phyloP scores from a whole-genome alignment of 2,888 invertebrate genomes.

The Chrysopilus asiliformis region DNA sequence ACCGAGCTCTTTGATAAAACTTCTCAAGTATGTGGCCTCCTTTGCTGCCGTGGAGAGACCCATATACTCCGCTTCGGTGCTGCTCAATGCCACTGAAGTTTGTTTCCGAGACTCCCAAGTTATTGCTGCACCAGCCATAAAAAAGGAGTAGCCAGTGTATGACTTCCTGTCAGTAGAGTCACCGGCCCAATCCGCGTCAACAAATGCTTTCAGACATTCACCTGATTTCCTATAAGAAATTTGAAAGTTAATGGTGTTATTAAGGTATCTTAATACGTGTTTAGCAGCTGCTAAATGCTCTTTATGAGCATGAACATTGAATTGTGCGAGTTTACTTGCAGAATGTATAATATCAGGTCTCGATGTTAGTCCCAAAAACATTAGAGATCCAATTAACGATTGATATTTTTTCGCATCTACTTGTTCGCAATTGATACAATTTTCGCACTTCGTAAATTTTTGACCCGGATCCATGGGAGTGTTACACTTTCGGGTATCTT shows the following conservation, averaged over 20 bases:
- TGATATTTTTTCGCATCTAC: too few species aligned
- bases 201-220: slow-evolving; percentile 6
- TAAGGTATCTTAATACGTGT: slow-evolving; percentile 13
- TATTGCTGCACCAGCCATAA: slow-evolving; percentile 8
- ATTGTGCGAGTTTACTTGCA: slow-evolving; percentile 13
- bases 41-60: slow-evolving; percentile 9
- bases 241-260: slow-evolving; percentile 11
- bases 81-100: slow-evolving; percentile 12
- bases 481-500: neutral
- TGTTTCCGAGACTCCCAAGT: slow-evolving; percentile 14
- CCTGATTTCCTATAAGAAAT: slow-evolving; percentile 5
- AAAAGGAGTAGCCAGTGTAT: slow-evolving; percentile 12
- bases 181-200: slow-evolving; percentile 16
- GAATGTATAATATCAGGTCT: slow-evolving; percentile 16
- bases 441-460: slow-evolving; percentile 8
- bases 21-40: slow-evolving; percentile 11
- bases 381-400: too few species aligned
- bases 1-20: neutral
- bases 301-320: slow-evolving; percentile 14
- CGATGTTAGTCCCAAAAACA: slow-evolving; percentile 4
- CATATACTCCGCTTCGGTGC: slow-evolving; percentile 13
- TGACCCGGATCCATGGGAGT: slow-evolving; percentile 11
- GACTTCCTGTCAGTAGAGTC: slow-evolving; percentile 10
- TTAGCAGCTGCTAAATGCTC: slow-evolving; percentile 14
- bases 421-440: too few species aligned